Base-by-base conservation (phyloP, 2,797 vertebrate genomes). In the Salarias fasciatus region DNA sequence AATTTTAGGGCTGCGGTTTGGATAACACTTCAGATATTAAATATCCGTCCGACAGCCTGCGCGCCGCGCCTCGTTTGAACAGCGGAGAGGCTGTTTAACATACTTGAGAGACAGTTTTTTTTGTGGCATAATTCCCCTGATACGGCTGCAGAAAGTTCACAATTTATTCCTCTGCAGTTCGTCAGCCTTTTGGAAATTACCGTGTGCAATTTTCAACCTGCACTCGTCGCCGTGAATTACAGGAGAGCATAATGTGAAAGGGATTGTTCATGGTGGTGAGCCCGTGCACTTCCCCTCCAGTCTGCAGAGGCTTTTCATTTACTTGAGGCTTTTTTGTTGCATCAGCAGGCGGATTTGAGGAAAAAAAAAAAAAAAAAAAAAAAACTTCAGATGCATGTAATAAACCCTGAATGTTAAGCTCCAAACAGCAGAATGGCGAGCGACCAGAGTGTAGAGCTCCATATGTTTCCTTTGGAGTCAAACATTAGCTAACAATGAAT, bases 1-100 rank as follows among this genome's bases (percentile, higher is more conserved):
- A 80, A 86, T 86, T 85, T 85, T 78, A 74, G 82, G 77, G 72
- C 47, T 71, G 83, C 45, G 46, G 72, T 82, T 81, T 61, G 75
- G 83, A 80, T 80, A 77, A 73, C 72, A 57, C 72, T 83, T 74
- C 36, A 72, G 61, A 83, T 85, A 84, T 82, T 80, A 86, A 88
- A 88, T 59, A 63, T 55, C 69, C 67, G 8, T 73, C 71, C 38
- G 62, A 73, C 70, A 72, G 72, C 71, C 75, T 66, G 60, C 49
- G 43, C 60, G 77, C 65, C 63, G 75, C 0, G 72, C 40, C 31
- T n/a, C 36, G 52, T 63, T 56, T 60, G 43, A 85, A 38, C 49
- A 65, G 53, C 31, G 59, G 63, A 51, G 40, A 5, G 18, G 24
- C 18, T 75, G 72, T 85, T 78, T 58, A 57, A 62, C 67, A 71